Base-by-base conservation (phyloP, 2,113 vertebrate genomes). In the Rhegmatorhina hoffmannsi region DNA sequence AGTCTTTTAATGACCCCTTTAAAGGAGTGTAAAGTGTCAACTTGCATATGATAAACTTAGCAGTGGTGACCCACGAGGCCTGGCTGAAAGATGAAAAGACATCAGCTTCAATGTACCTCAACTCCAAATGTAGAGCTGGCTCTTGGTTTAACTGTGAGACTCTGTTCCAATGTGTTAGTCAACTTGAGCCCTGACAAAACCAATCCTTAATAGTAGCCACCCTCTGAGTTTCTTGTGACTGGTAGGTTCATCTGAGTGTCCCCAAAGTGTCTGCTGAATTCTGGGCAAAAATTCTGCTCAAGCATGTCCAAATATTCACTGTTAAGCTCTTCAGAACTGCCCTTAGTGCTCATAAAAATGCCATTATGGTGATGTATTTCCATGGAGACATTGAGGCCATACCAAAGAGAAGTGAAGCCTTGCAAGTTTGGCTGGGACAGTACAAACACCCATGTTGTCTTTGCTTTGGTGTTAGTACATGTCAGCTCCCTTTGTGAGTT, bases 381-480 rank as follows among this genome's bases (percentile, higher is more conserved):
- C 46, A 18, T 84, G 20, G 25, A 67, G 47, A 2, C 26, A 4
- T 49, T 70, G 20, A 13, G 56, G 25, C n/a, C 7, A 3, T 59
- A 76, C 25, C 43, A 49, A 47, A 79, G n/a, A 11, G 25, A 38
- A 55, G 18, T 5, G 34, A 60, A 83, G 23, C 34, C 11, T 75
- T 72, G 21, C 14, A 64, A 28, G 34, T 55, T 43, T 38, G 52
- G 4, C 31, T 73, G 44, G 9, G 19, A 21, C 8, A 23, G 3
- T 10, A 21, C 8, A 19, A 56, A 31, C 1, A 18, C 5, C 12
- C 16, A 16, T 7, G 2, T 4, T 2, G 4, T 9, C 40, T 26
- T 59, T 59, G 28, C 29, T n/a, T 67, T 40, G 26, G 34, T 50
- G 25, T 17, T 50, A 18, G 24, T 62, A 64, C 59, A 25, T 2